These are phyloP conservation scores for Microcebus griseorufus DNA, from an alignment of 2,113 vertebrate species.

Conservation along the genomic window DNA sequence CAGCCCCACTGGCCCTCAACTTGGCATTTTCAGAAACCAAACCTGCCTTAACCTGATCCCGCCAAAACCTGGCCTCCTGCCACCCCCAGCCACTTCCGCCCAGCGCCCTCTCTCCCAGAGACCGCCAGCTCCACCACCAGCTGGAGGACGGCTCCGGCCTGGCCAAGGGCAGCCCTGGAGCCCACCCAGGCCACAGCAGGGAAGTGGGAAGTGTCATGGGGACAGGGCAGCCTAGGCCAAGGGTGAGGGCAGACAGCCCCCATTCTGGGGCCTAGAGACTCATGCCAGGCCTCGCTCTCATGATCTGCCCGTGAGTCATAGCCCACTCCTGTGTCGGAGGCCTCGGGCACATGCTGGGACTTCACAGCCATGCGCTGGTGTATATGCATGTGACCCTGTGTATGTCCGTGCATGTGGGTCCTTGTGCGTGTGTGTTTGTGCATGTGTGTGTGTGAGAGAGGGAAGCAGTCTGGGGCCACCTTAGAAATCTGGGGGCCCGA, in stretches of 20 bases:
- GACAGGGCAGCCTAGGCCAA: background rate
- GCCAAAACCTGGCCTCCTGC: background rate
- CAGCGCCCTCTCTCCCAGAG: background rate
- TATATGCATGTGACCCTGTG: background rate
- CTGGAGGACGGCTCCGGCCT: background rate
- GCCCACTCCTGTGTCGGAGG: background rate
- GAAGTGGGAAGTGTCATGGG: background rate
- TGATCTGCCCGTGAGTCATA: background rate
- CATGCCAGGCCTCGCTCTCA: background rate
- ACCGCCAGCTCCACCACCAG: background rate
- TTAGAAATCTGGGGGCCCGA: background rate
- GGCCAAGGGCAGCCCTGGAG: background rate
- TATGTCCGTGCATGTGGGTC: rapidly evolving
- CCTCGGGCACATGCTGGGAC: background rate
- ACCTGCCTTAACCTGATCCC: conserved; percentile 53
- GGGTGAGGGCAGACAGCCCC: background rate
- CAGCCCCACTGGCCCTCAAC: background rate
- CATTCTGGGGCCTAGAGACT: background rate
- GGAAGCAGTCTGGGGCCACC: background rate
- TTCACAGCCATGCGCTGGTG: background rate
- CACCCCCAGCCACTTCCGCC: background rate
- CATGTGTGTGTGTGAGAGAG: background rate
- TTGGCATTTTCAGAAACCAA: background rate
- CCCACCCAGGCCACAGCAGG: background rate
- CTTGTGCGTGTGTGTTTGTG: background rate